Percentiles rank a stretch among this genome's conserved stretches.
Evolutionary conservation across 1,140 invertebrate species (phyloP).

Genomic region (Drosophila sucinea): DNA sequence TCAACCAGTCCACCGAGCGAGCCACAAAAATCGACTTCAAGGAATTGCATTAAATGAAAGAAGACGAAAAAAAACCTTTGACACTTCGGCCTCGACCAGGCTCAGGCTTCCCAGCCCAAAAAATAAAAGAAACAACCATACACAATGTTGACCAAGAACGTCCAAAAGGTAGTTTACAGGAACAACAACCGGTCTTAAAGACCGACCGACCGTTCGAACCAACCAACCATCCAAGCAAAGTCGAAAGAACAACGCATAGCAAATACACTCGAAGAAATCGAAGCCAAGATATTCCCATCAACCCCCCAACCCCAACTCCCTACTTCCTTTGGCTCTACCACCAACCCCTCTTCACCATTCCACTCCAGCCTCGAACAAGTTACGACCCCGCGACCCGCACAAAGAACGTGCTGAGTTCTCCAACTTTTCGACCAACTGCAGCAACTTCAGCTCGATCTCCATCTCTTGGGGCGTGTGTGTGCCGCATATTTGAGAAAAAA

Average conservation of each 20-base stretch:
- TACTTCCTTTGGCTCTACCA: constrained; percentile 7
- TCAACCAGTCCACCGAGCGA: constrained; percentile 52
- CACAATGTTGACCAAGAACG: constrained; percentile 71
- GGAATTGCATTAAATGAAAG: constrained; percentile 61
- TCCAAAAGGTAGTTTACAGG: constrained; percentile 54
- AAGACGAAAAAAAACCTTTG: constrained; percentile 56
- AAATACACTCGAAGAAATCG: constrained; percentile 70
- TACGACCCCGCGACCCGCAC: constrained; percentile 61
- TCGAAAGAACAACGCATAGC: constrained; percentile 57
- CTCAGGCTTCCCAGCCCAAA: constrained; percentile 48
- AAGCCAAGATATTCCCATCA: constrained; percentile 52
- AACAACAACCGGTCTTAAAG: constrained; percentile 78
- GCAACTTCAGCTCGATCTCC: constrained; percentile 24
- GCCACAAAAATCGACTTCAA: constrained; percentile 68
- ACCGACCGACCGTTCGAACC: constrained; percentile 27
- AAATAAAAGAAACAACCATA: constrained; percentile 22
- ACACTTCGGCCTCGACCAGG: constrained; percentile 73
- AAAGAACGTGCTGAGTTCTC: constrained; percentile 53
- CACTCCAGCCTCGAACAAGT: constrained; percentile 46
- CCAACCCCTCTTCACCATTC: background rate
- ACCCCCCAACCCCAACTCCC: constrained; percentile 19
- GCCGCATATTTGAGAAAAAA: constrained; percentile 65
- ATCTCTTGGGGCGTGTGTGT: constrained; percentile 49
- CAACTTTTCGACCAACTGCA: constrained; percentile 13
- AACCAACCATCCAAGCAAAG: constrained; percentile 40